Evolutionary conservation across 2,797 vertebrate genomes (phyloP), one percentile per base, ranked within the genome.

Genomic region (Diceros bicornis): DNA sequence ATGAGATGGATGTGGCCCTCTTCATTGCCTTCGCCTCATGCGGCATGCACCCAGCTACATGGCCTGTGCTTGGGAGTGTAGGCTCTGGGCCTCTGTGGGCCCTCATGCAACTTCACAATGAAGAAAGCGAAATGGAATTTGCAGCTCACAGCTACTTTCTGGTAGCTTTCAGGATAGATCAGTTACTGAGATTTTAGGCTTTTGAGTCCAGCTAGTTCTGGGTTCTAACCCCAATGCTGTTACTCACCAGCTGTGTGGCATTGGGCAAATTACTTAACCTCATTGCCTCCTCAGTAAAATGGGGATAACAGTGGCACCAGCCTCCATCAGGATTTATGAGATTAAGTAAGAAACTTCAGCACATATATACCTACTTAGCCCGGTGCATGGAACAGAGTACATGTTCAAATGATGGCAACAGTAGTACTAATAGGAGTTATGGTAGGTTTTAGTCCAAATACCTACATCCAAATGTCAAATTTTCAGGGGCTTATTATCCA

Each of bases 401-500:
- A 44, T 3, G 57, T 9, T 32, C 37, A 34, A 25, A 16, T 10
- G 5, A 32, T 1, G 32, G 21, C 27, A 2, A 4, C 1, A 2
- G 41, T 1, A 16, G 29, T 4, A 7, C 10, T 0, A 18, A 8
- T 6, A 2, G 29, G 13, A 2, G 11, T 34, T 29, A 3, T 4
- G 14, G 27, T 10, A 25, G 52, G 21, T 29, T 91, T 91, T 52
- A 64, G 44, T 62, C 41, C 66, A 59, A 12, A 34, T 14, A 23
- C 10, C 25, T 74, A 57, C 11, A 50, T 32, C 44, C 17, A n/a
- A 34, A 20, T 8, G 41, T 72, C 55, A 44, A 1, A 41, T 32
- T 55, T 87, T 23, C 62, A 32, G 7, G 37, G 17, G 23, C 29
- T 93, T 72, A 69, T 23, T 87, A 20, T 50, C 78, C 11, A 47